Base-by-base conservation (phyloP, 1,140 invertebrate species). In the Apis florea region DNA sequence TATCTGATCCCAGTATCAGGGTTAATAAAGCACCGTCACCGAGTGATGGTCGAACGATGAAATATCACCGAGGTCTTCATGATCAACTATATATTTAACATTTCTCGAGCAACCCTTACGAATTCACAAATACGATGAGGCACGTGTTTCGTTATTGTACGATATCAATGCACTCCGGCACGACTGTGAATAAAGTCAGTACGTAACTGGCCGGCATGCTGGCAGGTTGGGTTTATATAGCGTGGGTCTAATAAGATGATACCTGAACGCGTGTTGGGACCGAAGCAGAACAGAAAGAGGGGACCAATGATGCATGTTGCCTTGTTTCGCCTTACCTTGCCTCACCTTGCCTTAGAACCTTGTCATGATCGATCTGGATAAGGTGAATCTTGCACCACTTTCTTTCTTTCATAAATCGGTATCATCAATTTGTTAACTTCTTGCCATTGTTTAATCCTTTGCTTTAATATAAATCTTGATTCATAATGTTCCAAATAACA, bases 151-250 rank as follows among this genome's bases (percentile, higher is more conserved):
- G 49, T 71, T 56, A 51, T 59, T 54, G 47, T 83, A 78, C 79
- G 67, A 86, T 74, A 74, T 84, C 69, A 75, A 85, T 79, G 71
- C 83, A 88, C 85, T 88, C 78, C 86, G 86, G 79, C 88, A 89
- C 91, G 90, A 87, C 88, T 87, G 82, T 86, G 87, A 85, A 90
- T 91, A 89, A 86, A 90, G 90, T 90, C 90, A 86, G 89, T 90
- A 88, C 78, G 89, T 91, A 91, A 94, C 93, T 94, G 92, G 88
- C 90, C 89, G 90, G 85, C 85, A 92, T 92, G 85, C 88, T 83
- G 89, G 77, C 83, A 86, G 85, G 88, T 90, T 91, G 90, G 90
- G 93, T 94, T 94, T 94, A 94, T 94, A 94, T 94, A 94, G 93
- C 90, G 88, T 88, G 89, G 87, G 90, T 87, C 90, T 93, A 93